phyloP scores from a whole-genome alignment of 2,888 invertebrate genomes.

The Acrobasis repandana region DNA sequence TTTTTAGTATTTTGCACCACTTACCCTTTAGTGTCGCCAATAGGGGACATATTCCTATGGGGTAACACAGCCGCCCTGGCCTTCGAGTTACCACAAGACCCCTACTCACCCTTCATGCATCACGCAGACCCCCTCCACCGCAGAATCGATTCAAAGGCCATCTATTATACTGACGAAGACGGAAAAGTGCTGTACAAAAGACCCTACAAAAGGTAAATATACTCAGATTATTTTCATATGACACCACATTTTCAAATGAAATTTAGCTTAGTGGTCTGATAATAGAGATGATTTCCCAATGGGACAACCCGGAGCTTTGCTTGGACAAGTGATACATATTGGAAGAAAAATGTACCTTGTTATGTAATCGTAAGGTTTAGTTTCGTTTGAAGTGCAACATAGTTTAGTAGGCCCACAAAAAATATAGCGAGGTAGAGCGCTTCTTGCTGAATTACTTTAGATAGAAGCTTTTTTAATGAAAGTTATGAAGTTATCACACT shows the following conservation, averaged over 20 bases:
- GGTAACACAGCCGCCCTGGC: constrained; percentile 90
- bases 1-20: constrained; percentile 85
- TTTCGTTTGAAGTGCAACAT: not conserved
- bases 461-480: not conserved
- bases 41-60: constrained; percentile 84
- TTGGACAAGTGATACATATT: not conserved
- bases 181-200: constrained; percentile 61
- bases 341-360: not conserved
- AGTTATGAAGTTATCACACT: not conserved
- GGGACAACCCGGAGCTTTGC: not conserved
- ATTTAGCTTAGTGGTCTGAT: constrained; percentile 1
- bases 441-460: not conserved
- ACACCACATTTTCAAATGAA: not conserved
- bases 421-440: not conserved
- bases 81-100: constrained; percentile 88
- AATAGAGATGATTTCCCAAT: constrained; percentile 6
- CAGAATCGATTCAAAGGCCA: constrained; percentile 60
- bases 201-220: constrained; percentile 61
- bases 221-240: constrained; percentile 3
- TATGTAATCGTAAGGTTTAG: not conserved
- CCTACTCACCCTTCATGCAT: constrained; percentile 72
- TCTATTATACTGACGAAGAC: constrained; percentile 64
- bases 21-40: constrained; percentile 74
- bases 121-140: constrained; percentile 73
- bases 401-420: not conserved